These are phyloP conservation scores for Macropus fuliginosus DNA, from an alignment of 2,797 vertebrate genomes.

Conservation along the genomic window DNA sequence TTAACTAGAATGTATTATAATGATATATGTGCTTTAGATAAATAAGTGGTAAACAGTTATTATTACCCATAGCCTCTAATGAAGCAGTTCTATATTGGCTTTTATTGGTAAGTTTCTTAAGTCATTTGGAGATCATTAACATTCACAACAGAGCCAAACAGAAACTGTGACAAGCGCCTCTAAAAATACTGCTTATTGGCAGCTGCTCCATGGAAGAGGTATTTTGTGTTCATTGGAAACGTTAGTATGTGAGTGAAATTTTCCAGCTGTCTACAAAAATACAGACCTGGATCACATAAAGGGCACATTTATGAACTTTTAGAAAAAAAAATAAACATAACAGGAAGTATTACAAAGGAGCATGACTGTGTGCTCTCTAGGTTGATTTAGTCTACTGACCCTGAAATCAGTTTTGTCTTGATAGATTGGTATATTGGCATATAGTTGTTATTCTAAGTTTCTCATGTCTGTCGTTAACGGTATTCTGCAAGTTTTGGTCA, in stretches of 20 bases:
- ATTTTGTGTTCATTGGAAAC: constrained; percentile 84
- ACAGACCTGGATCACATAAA: constrained; percentile 70
- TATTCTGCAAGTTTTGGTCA: constrained; percentile 5
- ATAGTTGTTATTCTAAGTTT: not conserved
- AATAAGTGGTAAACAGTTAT: constrained; percentile 76
- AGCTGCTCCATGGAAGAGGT: constrained; percentile 77
- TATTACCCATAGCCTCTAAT: constrained; percentile 56
- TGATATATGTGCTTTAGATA: constrained; percentile 62
- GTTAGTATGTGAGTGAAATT: constrained; percentile 83
- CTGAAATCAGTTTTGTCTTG: not conserved
- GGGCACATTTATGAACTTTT: constrained; percentile 67
- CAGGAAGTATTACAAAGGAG: constrained; percentile 34
- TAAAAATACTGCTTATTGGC: constrained; percentile 86
- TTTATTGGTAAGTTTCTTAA: constrained; percentile 78
- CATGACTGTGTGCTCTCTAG: not conserved
- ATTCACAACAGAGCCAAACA: constrained; percentile 80
- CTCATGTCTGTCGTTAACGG: not conserved
- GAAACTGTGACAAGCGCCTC: constrained; percentile 81
- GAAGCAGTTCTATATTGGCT: constrained; percentile 68
- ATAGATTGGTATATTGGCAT: constrained; percentile 15
- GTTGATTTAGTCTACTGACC: not conserved
- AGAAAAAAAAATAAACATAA: constrained; percentile 50
- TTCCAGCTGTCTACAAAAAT: constrained; percentile 84
- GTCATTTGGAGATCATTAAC: constrained; percentile 80
- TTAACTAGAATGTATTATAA: constrained; percentile 60